These are phyloP conservation scores for Lepidocolaptes lacrymiger DNA, from an alignment of 2,797 vertebrate genomes.

Conservation along the genomic window DNA sequence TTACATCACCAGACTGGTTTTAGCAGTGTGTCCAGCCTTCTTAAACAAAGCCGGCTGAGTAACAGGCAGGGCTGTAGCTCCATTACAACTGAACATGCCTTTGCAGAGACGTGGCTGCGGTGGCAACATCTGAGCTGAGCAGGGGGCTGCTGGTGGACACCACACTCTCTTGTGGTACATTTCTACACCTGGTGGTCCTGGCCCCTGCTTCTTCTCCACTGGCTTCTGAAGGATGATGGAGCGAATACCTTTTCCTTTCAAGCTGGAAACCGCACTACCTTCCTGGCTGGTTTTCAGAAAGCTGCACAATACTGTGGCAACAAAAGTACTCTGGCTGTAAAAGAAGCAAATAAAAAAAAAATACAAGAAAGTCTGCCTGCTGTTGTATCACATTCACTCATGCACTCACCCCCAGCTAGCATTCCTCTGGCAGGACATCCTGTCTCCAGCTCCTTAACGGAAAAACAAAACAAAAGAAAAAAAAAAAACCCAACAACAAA, in stretches of 20 bases:
- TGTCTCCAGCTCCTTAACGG: background rate
- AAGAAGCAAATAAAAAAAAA: background rate
- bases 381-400: constrained; percentile 17
- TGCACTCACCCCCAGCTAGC: background rate
- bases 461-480: background rate
- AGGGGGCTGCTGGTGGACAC: background rate
- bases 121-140: background rate
- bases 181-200: background rate
- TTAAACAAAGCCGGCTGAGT: background rate
- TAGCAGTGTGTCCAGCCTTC: background rate
- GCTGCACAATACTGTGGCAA: background rate
- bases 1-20: background rate
- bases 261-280: background rate
- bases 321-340: background rate
- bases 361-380: background rate
- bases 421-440: constrained; percentile 48
- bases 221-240: background rate
- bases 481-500: background rate
- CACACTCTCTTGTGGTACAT: background rate
- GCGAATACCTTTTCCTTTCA: background rate
- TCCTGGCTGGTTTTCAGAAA: background rate
- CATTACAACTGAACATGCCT: background rate
- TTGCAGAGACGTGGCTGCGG: background rate
- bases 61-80: background rate
- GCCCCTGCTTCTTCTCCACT: background rate